These are phyloP conservation scores for Tangachromis dhanisi DNA, from an alignment of 2,113 vertebrate species.

Conservation along the genomic window DNA sequence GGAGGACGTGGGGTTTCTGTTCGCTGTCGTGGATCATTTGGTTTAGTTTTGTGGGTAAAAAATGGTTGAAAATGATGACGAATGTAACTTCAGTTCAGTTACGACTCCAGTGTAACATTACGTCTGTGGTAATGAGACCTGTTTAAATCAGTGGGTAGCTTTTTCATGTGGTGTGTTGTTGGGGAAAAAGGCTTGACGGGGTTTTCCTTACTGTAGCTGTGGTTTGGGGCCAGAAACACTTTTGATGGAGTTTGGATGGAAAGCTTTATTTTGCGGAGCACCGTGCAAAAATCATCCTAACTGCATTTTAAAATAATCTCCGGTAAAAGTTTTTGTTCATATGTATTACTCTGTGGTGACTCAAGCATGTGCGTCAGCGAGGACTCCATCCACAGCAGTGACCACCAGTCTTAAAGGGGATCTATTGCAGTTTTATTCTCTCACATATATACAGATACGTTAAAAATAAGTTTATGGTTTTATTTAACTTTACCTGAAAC, in stretches of 20 bases:
- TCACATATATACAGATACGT: neutral
- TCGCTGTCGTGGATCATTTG: neutral
- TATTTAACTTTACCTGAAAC: neutral
- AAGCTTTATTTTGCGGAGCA: neutral
- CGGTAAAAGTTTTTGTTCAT: neutral
- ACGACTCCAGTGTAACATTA: neutral
- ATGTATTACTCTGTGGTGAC: neutral
- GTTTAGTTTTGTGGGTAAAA: neutral
- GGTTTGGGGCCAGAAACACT: neutral
- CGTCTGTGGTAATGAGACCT: neutral
- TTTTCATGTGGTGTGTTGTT: neutral
- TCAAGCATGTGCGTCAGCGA: neutral
- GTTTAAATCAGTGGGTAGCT: neutral
- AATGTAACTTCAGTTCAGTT: neutral
- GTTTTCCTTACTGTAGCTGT: neutral
- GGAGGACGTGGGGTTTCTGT: neutral
- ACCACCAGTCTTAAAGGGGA: neutral
- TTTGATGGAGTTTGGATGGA: rapidly evolving
- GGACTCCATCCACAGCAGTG: neutral
- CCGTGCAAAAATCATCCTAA: neutral
- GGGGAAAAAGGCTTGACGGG: neutral
- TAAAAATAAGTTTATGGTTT: neutral
- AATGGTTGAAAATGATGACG: neutral
- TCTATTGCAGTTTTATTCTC: neutral
- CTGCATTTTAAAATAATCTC: neutral